Base-by-base conservation (phyloP, 1,140 invertebrate genomes). In the Daktulosphaira vitifoliae region DNA sequence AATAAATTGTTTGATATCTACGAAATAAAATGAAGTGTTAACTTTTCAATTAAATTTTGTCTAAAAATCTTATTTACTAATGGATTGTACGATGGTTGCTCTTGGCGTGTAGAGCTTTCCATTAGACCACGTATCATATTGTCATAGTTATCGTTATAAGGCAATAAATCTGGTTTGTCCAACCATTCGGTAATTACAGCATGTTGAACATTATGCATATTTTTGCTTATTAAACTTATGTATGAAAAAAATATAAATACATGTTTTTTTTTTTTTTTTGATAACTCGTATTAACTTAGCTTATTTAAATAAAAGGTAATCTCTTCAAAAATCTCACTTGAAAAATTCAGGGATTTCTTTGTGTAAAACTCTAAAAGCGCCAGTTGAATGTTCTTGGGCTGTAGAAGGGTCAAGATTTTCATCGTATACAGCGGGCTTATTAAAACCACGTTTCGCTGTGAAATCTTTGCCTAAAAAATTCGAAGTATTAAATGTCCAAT, bases 1-100 rank as follows among this genome's bases (percentile, higher is more conserved):
- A 88, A 62, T 51, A 68, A 51, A 22, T 64, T 44, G 25, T 68
- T 67, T 7, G 67, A 49, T 16, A 68, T 62, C 65, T 68, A 29
- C 9, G 16, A 15, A 37, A 39, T 13, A 22, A n/a, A 25, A 25
- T 25, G 3, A 29, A 20, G 11, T n/a, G 29, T 54, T 37, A 15
- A 56, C 2, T 33, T 2, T 52, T n/a, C 11, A 2, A 22, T 15
- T 22, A 39, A 37, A 18, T 29, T 54, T 54, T 22, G 20, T 54
- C 22, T 15, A 54, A 22, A 29, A 38, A 13, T 8, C 1, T 11
- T 3, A 42, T 18, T 29, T 48, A 62, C 56, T 9, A 46, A 15
- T 20, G 11, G 13, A n/a, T 62, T 48, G 42, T 62, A 62, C n/a
- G 56, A 62, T 3, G 56, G 56, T 62, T 62, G 56, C 13, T 25